phyloP scores from a whole-genome alignment of 2,888 invertebrate species.

The Pachliopta kotzebuea region DNA sequence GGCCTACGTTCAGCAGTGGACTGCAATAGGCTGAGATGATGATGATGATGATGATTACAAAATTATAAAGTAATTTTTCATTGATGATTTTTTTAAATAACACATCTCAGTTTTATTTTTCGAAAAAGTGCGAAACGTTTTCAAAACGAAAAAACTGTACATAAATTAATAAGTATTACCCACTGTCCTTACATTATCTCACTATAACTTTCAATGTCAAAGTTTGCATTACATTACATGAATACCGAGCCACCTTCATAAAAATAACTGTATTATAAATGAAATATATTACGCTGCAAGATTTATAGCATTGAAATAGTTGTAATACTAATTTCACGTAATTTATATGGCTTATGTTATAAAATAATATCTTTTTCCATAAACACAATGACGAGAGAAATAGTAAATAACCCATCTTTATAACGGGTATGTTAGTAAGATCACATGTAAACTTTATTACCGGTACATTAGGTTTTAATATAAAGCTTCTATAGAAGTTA shows the following conservation, averaged over 20 bases:
- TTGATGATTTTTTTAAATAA: no score
- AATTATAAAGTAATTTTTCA: no score
- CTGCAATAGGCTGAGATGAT: no score
- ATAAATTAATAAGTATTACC: constrained; percentile 6
- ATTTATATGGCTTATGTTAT: neutral
- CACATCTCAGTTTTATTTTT: no score
- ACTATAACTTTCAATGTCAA: constrained; percentile 24
- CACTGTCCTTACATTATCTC: constrained; percentile 13
- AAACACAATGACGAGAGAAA: neutral
- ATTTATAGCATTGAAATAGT: neutral
- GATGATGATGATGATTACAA: no score
- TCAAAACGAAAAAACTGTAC: neutral
- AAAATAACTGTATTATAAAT: constrained; percentile 1
- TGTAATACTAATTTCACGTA: neutral
- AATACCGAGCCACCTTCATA: constrained; percentile 1
- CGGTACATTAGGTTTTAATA: no score
- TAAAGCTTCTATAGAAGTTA: no score
- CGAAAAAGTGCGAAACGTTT: neutral
- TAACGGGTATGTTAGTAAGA: no score
- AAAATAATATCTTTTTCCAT: neutral
- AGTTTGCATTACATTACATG: constrained; percentile 6
- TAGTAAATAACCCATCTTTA: no score
- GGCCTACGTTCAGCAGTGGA: no score
- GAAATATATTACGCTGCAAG: neutral
- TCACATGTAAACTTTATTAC: no score